Base-by-base conservation (phyloP, 2,113 vertebrate species). In the Cynopterus brachyotis region DNA sequence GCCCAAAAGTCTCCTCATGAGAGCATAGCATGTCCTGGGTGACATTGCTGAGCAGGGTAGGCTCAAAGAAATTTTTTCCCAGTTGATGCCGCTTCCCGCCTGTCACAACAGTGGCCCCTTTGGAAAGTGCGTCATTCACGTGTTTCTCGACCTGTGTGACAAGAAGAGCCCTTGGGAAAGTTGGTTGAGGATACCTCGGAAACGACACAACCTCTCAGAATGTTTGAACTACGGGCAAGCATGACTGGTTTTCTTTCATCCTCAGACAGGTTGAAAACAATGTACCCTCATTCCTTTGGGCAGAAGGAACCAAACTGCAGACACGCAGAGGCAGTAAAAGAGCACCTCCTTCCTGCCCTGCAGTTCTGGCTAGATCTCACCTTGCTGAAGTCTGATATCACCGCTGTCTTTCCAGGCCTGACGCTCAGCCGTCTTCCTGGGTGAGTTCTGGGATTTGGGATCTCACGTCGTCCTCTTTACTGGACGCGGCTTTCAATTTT, bases 1-100 rank as follows among this genome's bases (percentile, higher is more conserved):
- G 99, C 30, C 99, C 99, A 24, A 99, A 99, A 0, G 99, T 99
- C 82, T 99, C 99, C 93, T 99, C 99, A 3, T 87, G 98, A 3
- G 98, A 98, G 92, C 99, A 99, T 11, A 99, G 96, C 99, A 99
- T 99, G 90, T 99, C 98, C 13, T 94, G 94, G 93, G 99, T 99
- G 97, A 99, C 99, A 0, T 98, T 98, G 57, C 98, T 98, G 70
- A 99, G 99, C 83, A 99, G 98, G 0, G 99, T 99, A 47, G 99
- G 99, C 98, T 99, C 98, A 96, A 99, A 99, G 98, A 99, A 99
- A 60, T 99, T 99, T 15, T 99, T 99, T 20, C 99, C 99, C 20
- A 97, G 82, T 0, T 98, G 97, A 92, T 99, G 99, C 35, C 99
- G 99, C 96, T 98, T 99, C 30, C 99, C 99, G 4, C 99, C 99